Percentiles rank a stretch among this genome's conserved stretches.
Evolutionary conservation across 2,888 invertebrate genomes (phyloP).

Genomic region (Acleris emargana): DNA sequence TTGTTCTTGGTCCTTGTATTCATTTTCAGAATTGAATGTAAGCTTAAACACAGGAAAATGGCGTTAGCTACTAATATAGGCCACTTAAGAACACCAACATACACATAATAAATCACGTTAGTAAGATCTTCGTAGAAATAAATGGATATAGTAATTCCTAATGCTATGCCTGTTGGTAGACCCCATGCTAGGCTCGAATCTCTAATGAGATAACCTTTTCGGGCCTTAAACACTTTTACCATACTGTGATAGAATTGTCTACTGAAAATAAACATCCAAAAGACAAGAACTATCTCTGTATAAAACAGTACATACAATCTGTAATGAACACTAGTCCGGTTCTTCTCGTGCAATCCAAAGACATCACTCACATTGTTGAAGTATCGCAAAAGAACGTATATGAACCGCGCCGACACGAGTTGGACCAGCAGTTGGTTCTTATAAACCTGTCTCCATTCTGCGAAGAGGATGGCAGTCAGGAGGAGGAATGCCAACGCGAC

Average conservation of each 20-base stretch:
- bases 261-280: constrained; percentile 72
- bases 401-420: constrained; percentile 65
- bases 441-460: constrained; percentile 66
- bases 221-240: constrained; percentile 60
- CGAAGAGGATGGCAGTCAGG: constrained; percentile 60
- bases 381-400: constrained; percentile 59
- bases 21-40: constrained; percentile 55
- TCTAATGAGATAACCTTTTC: constrained; percentile 50
- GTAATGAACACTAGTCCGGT: constrained; percentile 41
- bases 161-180: constrained; percentile 49
- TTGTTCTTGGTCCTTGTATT: constrained; percentile 56
- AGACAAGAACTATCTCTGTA: constrained; percentile 60
- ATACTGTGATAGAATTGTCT: constrained; percentile 66
- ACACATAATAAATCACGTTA: constrained; percentile 46
- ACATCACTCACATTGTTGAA: constrained; percentile 51
- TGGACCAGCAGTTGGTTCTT: constrained; percentile 73
- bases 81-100: constrained; percentile 63
- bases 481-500: constrained; percentile 58
- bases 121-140: constrained; percentile 38
- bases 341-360: constrained; percentile 40
- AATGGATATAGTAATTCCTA: constrained; percentile 42
- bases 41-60: constrained; percentile 54
- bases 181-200: constrained; percentile 60
- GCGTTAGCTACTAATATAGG: constrained; percentile 63
- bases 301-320: constrained; percentile 53